A percentile compares a stretch with the other conserved stretches of the same genome.
These are phyloP conservation scores for Aplidium turbinatum DNA, from an alignment of 23 tunicate genomes.

Conservation along the genomic window DNA sequence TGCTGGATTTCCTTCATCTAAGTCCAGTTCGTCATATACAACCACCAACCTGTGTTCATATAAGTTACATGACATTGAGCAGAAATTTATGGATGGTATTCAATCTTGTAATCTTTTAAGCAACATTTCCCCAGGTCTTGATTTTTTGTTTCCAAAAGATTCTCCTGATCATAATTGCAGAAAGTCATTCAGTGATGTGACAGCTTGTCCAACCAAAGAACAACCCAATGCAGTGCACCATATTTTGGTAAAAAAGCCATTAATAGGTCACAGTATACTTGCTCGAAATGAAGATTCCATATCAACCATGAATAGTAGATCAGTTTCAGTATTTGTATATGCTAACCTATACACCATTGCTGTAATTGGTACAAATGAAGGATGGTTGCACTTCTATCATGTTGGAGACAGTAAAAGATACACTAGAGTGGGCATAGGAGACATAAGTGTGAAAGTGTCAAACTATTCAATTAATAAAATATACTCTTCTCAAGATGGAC, in stretches of 20 bases:
- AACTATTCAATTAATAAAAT: constrained; percentile 15
- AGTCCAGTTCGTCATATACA: too few relatives aligned
- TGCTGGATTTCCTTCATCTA: too few relatives aligned
- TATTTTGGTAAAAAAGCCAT: neutral
- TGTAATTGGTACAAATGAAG: constrained; percentile 36
- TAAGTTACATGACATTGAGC: too few relatives aligned
- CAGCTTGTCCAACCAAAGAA: constrained; percentile 19
- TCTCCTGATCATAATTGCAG: too few relatives aligned
- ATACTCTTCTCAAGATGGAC: neutral
- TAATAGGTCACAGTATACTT: neutral
- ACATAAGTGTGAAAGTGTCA: neutral
- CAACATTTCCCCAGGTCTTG: too few relatives aligned
- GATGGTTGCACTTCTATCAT: constrained; percentile 30
- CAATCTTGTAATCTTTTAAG: too few relatives aligned
- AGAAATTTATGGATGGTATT: too few relatives aligned
- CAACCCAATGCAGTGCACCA: constrained; percentile 24
- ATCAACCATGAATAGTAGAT: neutral
- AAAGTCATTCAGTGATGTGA: too few relatives aligned
- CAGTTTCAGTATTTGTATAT: constrained; percentile 7
- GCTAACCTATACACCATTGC: constrained; percentile 20
- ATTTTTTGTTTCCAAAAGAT: too few relatives aligned
- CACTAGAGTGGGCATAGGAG: neutral
- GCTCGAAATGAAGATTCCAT: too few relatives aligned
- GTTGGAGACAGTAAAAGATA: constrained; percentile 26
- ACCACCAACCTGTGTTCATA: too few relatives aligned